Evolutionary conservation across 1,140 invertebrate genomes (phyloP).

Genomic region (Drosophila burlai): DNA sequence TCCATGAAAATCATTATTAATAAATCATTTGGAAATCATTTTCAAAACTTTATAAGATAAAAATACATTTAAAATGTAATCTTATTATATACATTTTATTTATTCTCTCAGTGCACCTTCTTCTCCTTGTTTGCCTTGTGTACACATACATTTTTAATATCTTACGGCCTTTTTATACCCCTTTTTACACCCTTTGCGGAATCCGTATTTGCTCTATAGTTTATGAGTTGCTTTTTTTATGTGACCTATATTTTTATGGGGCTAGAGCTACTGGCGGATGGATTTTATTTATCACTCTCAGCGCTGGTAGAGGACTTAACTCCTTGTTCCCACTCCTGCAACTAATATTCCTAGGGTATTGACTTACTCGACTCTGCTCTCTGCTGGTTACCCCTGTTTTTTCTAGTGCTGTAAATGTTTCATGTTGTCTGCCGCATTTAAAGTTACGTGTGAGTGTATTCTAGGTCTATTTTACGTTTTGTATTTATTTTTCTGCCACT

Average conservation of each 20-base stretch:
- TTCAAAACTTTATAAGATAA: too few relatives aligned
- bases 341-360: constrained; percentile 9
- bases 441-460: constrained; percentile 48
- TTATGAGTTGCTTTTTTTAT: constrained; percentile 21
- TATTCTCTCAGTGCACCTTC: background rate
- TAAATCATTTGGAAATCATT: too few relatives aligned
- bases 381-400: background rate
- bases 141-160: constrained; percentile 24
- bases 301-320: background rate
- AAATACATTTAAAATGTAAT: too few relatives aligned
- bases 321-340: background rate
- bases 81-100: background rate
- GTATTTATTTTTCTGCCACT: constrained; percentile 28
- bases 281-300: constrained; percentile 2
- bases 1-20: too few relatives aligned
- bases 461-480: constrained; percentile 16
- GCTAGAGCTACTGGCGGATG: background rate
- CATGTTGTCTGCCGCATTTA: constrained; percentile 69
- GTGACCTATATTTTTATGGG: constrained; percentile 7
- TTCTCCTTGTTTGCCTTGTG: background rate
- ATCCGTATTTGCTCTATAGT: constrained; percentile 29
- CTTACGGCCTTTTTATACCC: constrained; percentile 22
- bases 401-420: constrained; percentile 42
- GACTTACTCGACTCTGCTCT: too few relatives aligned
- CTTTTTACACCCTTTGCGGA: constrained; percentile 19